These are phyloP conservation scores for Myiagra hebetior DNA, from an alignment of 2,113 vertebrate species.

Conservation along the genomic window DNA sequence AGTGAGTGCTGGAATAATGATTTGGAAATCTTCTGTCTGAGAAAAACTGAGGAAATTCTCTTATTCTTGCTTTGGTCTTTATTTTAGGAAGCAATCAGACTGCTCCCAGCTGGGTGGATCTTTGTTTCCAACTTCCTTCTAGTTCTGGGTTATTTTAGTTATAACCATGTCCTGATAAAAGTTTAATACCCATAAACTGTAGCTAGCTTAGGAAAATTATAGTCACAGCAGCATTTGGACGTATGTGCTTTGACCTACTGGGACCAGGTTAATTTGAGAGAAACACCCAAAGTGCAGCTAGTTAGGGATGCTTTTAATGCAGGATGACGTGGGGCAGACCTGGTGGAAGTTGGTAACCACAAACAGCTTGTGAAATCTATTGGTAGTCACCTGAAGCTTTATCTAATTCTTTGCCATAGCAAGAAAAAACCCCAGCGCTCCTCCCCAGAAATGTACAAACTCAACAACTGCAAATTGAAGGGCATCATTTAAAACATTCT, in stretches of 20 bases:
- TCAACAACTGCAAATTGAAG: background rate
- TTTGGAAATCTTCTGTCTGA: conserved; percentile 31
- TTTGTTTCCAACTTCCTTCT: conserved; percentile 20
- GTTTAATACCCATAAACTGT: background rate
- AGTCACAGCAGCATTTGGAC: background rate
- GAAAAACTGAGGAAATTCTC: conserved; percentile 11
- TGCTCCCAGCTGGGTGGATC: conserved; percentile 10
- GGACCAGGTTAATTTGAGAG: background rate
- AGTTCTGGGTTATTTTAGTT: conserved; percentile 1
- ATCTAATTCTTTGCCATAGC: background rate
- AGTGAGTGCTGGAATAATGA: background rate
- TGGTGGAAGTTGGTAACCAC: background rate
- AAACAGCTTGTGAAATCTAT: background rate
- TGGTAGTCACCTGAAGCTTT: background rate
- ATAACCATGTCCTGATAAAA: background rate
- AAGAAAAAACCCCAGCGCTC: background rate
- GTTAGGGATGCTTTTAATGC: background rate
- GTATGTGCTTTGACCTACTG: background rate
- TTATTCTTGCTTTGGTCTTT: conserved; percentile 18
- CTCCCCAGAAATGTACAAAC: background rate
- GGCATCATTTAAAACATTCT: background rate
- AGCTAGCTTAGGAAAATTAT: background rate
- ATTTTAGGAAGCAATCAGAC: conserved; percentile 52
- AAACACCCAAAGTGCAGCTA: background rate
- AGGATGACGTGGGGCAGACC: background rate